phyloP scores from a whole-genome alignment of 2,113 vertebrate genomes.

The Lophura nycthemera region DNA sequence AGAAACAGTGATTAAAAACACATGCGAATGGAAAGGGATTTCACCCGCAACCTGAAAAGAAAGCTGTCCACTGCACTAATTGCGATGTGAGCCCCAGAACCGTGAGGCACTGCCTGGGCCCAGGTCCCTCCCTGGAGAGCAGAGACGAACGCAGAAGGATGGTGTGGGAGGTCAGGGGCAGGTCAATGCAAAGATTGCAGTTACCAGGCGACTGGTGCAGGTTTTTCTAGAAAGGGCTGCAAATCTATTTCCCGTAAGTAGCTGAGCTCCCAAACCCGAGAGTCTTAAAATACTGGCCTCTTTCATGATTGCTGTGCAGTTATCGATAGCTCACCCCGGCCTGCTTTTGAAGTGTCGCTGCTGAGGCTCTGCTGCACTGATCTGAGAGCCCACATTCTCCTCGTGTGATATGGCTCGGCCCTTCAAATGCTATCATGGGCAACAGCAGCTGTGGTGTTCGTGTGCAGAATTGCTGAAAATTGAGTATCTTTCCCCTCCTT shows the following conservation, averaged over 20 bases:
- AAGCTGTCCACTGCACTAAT: conserved; percentile 27
- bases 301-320: background rate
- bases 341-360: background rate
- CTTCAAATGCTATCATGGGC: background rate
- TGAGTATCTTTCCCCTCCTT: background rate
- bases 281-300: background rate
- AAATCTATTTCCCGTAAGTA: conserved; percentile 20
- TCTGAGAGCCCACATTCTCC: background rate
- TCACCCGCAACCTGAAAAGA: background rate
- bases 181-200: conserved; percentile 22
- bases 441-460: background rate
- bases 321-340: background rate
- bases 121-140: conserved; percentile 29
- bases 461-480: background rate
- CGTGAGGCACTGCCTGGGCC: background rate
- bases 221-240: conserved; percentile 8
- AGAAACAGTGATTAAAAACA: conserved; percentile 12
- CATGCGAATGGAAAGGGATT: background rate
- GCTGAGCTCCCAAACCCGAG: background rate
- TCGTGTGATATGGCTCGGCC: background rate
- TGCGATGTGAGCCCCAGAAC: conserved; percentile 19
- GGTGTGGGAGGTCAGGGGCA: conserved; percentile 3
- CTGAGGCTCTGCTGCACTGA: background rate
- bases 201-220: background rate
- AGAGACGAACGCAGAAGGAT: conserved; percentile 1